These are phyloP conservation scores for Halcyon chelicuti DNA, from an alignment of 2,797 vertebrate species.

Conservation along the genomic window DNA sequence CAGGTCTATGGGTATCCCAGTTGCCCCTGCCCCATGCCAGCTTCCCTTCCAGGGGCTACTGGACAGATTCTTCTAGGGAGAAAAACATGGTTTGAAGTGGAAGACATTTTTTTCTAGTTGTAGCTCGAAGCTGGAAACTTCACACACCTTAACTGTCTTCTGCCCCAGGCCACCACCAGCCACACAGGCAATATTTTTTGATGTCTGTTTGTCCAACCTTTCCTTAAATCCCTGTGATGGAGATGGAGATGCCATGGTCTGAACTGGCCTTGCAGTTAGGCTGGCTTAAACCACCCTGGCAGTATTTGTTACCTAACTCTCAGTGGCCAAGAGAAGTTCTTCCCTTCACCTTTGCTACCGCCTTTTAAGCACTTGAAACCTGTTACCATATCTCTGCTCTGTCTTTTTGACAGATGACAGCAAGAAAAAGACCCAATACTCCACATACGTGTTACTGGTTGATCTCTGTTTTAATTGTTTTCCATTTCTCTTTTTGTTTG, in stretches of 20 bases:
- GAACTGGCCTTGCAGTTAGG: background rate
- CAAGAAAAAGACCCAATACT: background rate
- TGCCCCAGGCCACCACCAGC: background rate
- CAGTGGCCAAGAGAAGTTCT: background rate
- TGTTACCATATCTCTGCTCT: background rate
- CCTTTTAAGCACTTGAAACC: background rate
- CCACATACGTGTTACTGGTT: background rate
- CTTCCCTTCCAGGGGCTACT: background rate
- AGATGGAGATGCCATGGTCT: background rate
- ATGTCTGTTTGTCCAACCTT: background rate
- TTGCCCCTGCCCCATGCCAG: background rate
- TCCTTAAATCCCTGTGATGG: too few relatives aligned
- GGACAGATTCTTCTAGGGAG: background rate
- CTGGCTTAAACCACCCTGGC: background rate
- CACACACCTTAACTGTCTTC: background rate
- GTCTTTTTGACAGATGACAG: background rate
- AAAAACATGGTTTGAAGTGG: background rate
- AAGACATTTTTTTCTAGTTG: background rate
- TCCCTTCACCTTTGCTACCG: background rate
- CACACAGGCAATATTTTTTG: background rate
- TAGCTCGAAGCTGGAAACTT: background rate
- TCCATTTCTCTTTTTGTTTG: background rate
- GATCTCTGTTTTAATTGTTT: background rate
- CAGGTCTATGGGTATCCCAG: rapidly evolving
- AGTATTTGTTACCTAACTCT: background rate